Base-by-base conservation (phyloP, 2,797 vertebrate species). In the Arctocebus calabarensis region DNA sequence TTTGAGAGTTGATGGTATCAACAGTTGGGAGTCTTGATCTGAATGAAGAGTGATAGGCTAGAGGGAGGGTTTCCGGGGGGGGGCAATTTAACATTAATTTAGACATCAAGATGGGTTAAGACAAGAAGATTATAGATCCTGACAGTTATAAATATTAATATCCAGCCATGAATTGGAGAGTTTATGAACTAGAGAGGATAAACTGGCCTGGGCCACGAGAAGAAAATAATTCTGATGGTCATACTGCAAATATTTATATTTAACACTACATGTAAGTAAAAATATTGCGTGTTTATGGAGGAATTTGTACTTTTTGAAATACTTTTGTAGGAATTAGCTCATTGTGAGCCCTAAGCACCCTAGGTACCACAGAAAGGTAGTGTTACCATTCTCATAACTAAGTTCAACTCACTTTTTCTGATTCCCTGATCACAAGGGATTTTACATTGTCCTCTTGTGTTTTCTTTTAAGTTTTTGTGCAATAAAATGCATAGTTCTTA, bases 241-340 rank as follows among this genome's bases (percentile, higher is more conserved):
- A 6, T 61, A 48, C 59, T 79, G 32, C 2, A 78, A 62, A 29
- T 64, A 37, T 74, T 91, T 94, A 73, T 86, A 68, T 40, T 62
- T 89, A 27, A 27, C 32, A 71, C 12, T 85, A 10, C 19, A 57
- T 74, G 89, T 23, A 71, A 86, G 20, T 57, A 27, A 93, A 91
- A 79, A 64, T 52, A 45, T n/a, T 22, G 37, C 37, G 10, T 43
- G 52, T 48, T 90, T 90, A 45, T 64, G 34, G 66, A 61, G 3
- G 23, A 84, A 74, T 89, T 78, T 86, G 83, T 70, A 43, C 23
- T 78, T 70, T 78, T 32, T 88, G 61, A 82, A 88, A 62, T 17
- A 91, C 66, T 70, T 96, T 75, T 83, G 40, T 61, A 66, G 37
- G 3, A 68, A 75, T 79, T 32, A 77, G 14, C 19, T 85, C 37